Conservation (phyloP, 2,797 vertebrate species). For the Eleutherodactylus coqui region DNA sequence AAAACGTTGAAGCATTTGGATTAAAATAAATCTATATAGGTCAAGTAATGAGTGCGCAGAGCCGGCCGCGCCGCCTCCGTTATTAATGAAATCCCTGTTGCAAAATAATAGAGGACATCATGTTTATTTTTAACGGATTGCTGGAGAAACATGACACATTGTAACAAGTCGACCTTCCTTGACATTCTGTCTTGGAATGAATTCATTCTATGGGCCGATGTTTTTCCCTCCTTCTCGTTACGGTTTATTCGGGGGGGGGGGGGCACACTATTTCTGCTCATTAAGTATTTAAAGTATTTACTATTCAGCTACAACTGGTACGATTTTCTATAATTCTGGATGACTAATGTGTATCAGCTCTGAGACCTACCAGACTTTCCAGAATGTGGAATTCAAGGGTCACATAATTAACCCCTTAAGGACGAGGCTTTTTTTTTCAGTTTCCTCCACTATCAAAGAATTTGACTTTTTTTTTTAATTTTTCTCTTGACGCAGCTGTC, state of each 20-base stretch:
- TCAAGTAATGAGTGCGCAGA: conserved; percentile 18
- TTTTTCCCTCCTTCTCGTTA: neutral
- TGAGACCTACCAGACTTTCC: neutral
- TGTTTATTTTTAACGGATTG: conserved; percentile 23
- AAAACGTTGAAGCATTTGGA: neutral
- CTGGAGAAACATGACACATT: neutral
- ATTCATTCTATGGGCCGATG: neutral
- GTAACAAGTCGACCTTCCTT: conserved; percentile 21
- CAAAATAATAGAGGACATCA: neutral
- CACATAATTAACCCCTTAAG: no score
- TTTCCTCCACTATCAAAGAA: no score
- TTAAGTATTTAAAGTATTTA: neutral
- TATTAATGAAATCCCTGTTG: conserved; percentile 21
- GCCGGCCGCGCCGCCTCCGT: neutral
- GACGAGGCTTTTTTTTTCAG: no score
- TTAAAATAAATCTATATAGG: conserved; percentile 42
- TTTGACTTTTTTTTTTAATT: no score
- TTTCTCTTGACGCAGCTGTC: no score
- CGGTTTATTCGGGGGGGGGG: neutral
- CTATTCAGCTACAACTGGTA: neutral
- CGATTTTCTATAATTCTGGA: neutral
- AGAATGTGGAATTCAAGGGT: neutral
- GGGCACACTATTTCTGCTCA: neutral
- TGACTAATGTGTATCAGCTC: no score
- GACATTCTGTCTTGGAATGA: conserved; percentile 1